Conservation (phyloP, 2,797 vertebrate species). For the Nothura maculosa region DNA sequence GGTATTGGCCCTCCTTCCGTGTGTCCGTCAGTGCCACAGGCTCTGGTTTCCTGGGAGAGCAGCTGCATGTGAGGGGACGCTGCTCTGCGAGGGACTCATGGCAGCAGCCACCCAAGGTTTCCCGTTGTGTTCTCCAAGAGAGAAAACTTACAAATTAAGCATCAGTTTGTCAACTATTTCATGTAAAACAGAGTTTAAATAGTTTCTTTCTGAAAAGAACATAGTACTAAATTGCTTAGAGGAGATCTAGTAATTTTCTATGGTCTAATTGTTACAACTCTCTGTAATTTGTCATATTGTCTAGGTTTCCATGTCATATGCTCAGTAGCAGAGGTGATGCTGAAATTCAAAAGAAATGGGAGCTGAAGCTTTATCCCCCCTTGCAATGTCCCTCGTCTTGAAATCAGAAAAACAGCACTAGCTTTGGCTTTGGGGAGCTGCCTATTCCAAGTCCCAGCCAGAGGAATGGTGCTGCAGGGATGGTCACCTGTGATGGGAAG, state of each 20-base stretch:
- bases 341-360: constrained; percentile 61
- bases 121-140: constrained; percentile 23
- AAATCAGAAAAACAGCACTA: constrained; percentile 63
- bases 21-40: not conserved
- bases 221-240: constrained; percentile 16
- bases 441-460: constrained; percentile 52
- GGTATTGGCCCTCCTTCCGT: constrained; percentile 44
- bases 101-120: constrained; percentile 44
- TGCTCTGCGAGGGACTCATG: not conserved
- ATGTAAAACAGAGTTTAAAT: constrained; percentile 17
- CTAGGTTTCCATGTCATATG: not conserved
- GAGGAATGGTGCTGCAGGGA: constrained; percentile 19
- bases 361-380: not conserved
- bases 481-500: constrained; percentile 48
- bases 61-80: not conserved
- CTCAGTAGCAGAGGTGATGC: not conserved
- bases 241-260: constrained; percentile 41
- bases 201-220: not conserved
- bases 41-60: constrained; percentile 42
- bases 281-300: not conserved
- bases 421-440: constrained; percentile 52
- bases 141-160: constrained; percentile 6
- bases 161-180: not conserved
- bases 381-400: constrained; percentile 28
- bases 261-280: not conserved